Evolutionary conservation across 2,113 vertebrate genomes (phyloP), one percentile per base, ranked within the genome.

Genomic region (Lutjanus erythropterus): DNA sequence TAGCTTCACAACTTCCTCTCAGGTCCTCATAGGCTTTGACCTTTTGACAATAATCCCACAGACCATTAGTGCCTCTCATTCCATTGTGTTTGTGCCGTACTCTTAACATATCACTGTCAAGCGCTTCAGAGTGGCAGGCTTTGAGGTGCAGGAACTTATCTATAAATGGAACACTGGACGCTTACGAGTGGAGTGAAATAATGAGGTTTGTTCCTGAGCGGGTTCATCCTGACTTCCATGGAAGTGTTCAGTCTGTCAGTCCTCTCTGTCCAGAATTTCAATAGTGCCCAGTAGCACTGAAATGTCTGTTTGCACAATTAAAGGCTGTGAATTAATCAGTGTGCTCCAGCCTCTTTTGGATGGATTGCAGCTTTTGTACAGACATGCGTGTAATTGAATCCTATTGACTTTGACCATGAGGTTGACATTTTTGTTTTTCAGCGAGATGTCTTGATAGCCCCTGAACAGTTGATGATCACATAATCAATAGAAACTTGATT

Each of bases 1-100:
- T 3, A 50, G 44, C 42, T 9, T 52, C 37, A 61, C 9, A 18
- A 15, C 27, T 42, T 31, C 47, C 29, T 44, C 39, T 27, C 2
- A 39, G 9, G 42, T 74, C 33, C 16, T 44, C 23, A 29, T 12
- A 29, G 39, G 37, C 52, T 76, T 41, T 68, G 27, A 67, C 74
- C 74, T 83, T 83, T 58, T 41, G 2, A 49, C 21, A 7, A 56
- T 37, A 35, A 31, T 31, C 10, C 15, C 2, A 27, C 6, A 67
- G 14, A 49, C 18, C 29, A 70, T 41, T 52, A 35, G 29, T 52
- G 10, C 21, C 29, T 47, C 80, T 59, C 50, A 42, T 77, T 76
- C 39, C n/a, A 12, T 14, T 19, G 15, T n/a, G 29, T 25, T 55
- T 46, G 27, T n/a, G n/a, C 25, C 19, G 8, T n/a, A n/a, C 4